A percentile compares a stretch with the other conserved stretches of the same genome.
Conservation (phyloP, 35 echinoderm and acorn worm genomes). For the Ophiothrix spiculata region DNA sequence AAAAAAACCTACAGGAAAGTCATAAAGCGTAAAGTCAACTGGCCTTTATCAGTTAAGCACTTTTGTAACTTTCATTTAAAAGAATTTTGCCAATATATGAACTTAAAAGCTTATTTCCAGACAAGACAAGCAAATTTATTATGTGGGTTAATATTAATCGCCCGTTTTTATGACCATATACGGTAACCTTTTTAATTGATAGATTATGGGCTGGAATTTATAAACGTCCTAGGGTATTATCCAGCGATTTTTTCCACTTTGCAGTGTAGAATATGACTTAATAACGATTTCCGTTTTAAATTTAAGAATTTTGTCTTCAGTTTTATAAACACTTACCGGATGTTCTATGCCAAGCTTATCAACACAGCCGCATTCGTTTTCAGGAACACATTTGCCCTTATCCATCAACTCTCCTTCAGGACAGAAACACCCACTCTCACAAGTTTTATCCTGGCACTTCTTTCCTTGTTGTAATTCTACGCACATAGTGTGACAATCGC, state of each 20-base stretch:
- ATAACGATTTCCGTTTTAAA: neutral
- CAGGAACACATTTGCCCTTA: conserved; percentile 32
- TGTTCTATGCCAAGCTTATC: conserved; percentile 18
- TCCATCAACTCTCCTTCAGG: conserved; percentile 31
- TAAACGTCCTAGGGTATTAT: no score
- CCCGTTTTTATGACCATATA: no score
- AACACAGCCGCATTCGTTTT: conserved; percentile 5
- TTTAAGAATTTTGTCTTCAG: neutral
- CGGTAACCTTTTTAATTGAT: no score
- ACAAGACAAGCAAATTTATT: no score
- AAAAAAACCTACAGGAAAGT: neutral
- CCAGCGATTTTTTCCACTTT: no score
- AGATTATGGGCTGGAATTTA: no score
- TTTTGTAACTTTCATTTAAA: neutral
- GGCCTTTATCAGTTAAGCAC: neutral
- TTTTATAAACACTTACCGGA: neutral
- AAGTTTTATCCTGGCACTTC: conserved; percentile 1
- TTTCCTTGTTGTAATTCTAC: conserved; percentile 10
- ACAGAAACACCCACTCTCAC: conserved; percentile 43
- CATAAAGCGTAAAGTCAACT: neutral
- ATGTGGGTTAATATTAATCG: no score
- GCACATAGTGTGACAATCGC: conserved; percentile 51
- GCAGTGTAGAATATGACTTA: no score
- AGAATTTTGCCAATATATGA: no score
- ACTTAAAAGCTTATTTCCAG: no score